Conservation (phyloP, 2,797 vertebrate genomes). For the Simalia tracyae region DNA sequence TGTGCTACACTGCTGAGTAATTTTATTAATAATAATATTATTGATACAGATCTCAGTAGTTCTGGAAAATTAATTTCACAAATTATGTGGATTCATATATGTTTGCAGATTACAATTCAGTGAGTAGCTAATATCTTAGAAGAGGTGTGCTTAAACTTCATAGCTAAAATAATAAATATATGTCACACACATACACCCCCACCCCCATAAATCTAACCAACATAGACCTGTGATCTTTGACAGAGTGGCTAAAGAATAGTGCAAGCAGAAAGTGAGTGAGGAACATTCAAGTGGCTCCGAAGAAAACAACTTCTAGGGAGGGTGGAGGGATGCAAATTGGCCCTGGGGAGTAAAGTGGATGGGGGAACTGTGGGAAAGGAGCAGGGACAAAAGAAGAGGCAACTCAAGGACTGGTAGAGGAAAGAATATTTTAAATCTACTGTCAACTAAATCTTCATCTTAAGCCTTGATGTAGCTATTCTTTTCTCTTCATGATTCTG, state of each 20-base stretch:
- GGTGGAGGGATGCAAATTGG: background rate
- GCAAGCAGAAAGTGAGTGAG: background rate
- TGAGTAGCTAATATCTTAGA: too few relatives aligned
- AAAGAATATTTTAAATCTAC: background rate
- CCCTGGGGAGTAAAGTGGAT: background rate
- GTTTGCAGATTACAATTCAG: background rate
- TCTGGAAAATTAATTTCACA: too few relatives aligned
- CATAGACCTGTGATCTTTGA: too few relatives aligned
- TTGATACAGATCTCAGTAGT: too few relatives aligned
- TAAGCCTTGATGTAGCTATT: background rate
- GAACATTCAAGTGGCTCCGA: background rate
- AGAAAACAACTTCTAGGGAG: background rate
- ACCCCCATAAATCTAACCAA: too few relatives aligned
- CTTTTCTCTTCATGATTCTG: background rate
- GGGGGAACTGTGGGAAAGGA: background rate
- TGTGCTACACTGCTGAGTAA: too few relatives aligned
- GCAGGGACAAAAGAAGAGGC: background rate
- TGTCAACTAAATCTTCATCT: constrained; percentile 4
- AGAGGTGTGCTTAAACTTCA: too few relatives aligned
- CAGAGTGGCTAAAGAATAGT: background rate
- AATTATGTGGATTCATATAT: too few relatives aligned
- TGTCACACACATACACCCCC: too few relatives aligned
- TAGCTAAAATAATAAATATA: too few relatives aligned
- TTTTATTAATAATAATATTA: too few relatives aligned
- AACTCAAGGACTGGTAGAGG: background rate